phyloP scores from a whole-genome alignment of 2,797 vertebrate species.

The Margarornis squamiger region DNA sequence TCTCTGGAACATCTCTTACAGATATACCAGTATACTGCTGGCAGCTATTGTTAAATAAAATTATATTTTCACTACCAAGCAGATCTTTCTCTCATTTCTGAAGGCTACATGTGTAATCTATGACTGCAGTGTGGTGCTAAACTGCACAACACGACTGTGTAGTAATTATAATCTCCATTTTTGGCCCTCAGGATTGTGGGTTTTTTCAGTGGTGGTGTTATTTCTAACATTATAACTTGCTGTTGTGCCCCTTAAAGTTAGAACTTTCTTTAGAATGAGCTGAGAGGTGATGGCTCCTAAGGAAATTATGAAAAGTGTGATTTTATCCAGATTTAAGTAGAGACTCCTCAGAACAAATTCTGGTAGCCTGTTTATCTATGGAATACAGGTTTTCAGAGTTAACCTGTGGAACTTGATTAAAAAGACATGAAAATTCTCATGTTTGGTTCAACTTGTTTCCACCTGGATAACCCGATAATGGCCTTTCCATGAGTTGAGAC shows the following conservation, averaged over 20 bases:
- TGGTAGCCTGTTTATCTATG: neutral
- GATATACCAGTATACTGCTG: conserved; percentile 81
- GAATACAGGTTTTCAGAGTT: neutral
- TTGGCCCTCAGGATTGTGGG: neutral
- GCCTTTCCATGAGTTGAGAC: neutral
- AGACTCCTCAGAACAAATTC: neutral
- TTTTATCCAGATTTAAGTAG: neutral
- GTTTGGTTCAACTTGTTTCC: neutral
- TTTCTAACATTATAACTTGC: neutral
- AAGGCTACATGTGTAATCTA: neutral
- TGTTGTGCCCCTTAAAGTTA: neutral
- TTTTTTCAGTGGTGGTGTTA: neutral
- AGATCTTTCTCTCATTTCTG: conserved; percentile 43
- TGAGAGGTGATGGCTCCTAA: neutral
- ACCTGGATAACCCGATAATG: neutral
- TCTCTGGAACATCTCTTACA: conserved; percentile 76
- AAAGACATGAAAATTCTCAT: neutral
- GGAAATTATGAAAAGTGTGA: neutral
- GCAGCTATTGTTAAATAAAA: conserved; percentile 85
- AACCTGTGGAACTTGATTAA: neutral
- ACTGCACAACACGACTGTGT: neutral
- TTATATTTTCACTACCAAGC: conserved; percentile 84
- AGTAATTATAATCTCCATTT: neutral
- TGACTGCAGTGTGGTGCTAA: neutral
- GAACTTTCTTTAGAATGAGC: neutral